Evolutionary conservation across 2,888 invertebrate species (phyloP).

Genomic region (Cosmia pyralina): DNA sequence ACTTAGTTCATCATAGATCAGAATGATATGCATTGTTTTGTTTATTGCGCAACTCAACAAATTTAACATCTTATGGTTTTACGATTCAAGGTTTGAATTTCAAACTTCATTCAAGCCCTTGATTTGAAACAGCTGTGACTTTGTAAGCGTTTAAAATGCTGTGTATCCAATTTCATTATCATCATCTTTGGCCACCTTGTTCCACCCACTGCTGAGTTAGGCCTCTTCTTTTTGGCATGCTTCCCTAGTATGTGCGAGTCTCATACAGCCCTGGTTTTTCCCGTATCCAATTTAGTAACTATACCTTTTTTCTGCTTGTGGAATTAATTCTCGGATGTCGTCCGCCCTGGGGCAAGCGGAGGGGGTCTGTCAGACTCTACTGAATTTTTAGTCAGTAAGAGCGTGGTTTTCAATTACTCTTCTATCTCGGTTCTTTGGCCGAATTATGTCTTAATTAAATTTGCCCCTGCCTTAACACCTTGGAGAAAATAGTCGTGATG

Average conservation of each 20-base stretch:
- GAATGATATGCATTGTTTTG: background rate
- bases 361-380: background rate
- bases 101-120: background rate
- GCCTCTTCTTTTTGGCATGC: background rate
- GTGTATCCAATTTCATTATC: background rate
- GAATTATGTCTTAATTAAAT: background rate
- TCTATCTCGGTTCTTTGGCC: background rate
- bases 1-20: too few species aligned
- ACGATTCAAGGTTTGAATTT: too few species aligned
- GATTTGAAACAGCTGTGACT: too few species aligned
- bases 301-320: too few species aligned
- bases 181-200: background rate
- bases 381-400: too few species aligned
- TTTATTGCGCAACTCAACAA: slow-evolving; percentile 2
- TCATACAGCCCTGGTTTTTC: background rate
- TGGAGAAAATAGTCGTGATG: background rate
- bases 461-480: background rate
- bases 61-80: background rate
- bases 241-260: background rate
- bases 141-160: background rate
- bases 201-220: background rate
- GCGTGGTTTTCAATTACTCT: background rate
- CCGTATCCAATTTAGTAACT: background rate
- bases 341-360: background rate
- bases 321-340: background rate